Evolutionary conservation across 2,888 invertebrate genomes (phyloP).

Genomic region (Ptilodon capucinus): DNA sequence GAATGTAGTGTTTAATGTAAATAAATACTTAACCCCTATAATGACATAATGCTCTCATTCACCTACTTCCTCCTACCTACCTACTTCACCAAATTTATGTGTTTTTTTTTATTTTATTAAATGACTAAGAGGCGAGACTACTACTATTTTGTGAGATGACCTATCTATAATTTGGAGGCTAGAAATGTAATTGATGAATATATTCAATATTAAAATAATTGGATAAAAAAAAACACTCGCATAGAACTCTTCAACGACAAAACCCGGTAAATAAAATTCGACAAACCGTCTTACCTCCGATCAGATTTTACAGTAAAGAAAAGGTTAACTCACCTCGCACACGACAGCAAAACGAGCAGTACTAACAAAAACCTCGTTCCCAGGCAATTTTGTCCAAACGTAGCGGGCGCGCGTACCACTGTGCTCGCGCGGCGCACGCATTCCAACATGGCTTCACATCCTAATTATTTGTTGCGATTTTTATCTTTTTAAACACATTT

Average conservation of each 20-base stretch:
- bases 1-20: no score
- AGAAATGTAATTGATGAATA: no score
- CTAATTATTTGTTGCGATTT: conserved; percentile 43
- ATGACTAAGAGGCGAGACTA: no score
- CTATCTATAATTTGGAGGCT: no score
- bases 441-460: conserved; percentile 75
- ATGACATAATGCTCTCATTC: no score
- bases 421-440: conserved; percentile 65
- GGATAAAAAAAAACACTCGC: no score
- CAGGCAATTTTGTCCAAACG: conserved; percentile 6
- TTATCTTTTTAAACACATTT: conserved; percentile 51
- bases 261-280: not conserved
- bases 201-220: no score
- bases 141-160: no score
- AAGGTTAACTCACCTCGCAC: conserved; percentile 47
- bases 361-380: conserved; percentile 7
- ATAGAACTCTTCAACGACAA: not conserved
- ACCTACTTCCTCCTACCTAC: no score
- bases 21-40: no score
- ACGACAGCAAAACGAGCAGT: conserved; percentile 49
- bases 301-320: not conserved
- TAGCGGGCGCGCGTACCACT: conserved; percentile 49
- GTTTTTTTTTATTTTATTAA: no score
- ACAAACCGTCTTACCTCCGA: not conserved
- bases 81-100: no score